Conservation (phyloP, 2,113 vertebrate genomes). For the Ammospiza nelsoni region DNA sequence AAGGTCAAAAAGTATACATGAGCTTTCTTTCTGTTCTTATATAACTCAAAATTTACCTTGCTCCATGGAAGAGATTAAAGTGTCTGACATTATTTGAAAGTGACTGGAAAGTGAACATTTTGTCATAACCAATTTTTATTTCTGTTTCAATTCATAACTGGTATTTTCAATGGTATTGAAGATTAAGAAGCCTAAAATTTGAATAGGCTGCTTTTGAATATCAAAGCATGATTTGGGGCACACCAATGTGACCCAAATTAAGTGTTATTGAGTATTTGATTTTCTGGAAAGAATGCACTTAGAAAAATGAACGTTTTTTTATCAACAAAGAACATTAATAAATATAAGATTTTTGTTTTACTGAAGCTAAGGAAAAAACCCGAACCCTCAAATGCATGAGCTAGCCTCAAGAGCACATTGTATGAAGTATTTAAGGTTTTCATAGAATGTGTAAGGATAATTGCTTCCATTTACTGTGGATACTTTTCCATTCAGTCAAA, state of each 20-base stretch:
- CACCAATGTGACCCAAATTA: background rate
- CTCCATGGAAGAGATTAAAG: background rate
- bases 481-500: background rate
- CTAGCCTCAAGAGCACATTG: background rate
- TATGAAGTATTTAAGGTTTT: background rate
- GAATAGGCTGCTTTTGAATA: background rate
- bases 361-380: background rate
- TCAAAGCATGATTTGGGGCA: background rate
- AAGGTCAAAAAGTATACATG: background rate
- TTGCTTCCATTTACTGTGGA: background rate
- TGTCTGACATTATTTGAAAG: background rate
- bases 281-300: background rate
- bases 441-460: background rate
- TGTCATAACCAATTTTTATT: background rate
- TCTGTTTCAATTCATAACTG: background rate
- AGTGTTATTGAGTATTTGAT: background rate
- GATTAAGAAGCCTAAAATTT: background rate
- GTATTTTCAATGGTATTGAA: background rate
- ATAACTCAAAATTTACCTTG: conserved; percentile 4
- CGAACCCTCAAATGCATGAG: background rate
- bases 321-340: background rate
- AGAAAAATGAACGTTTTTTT: background rate
- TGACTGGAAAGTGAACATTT: background rate
- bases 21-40: background rate
- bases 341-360: background rate